Base-by-base conservation (phyloP, 2,113 vertebrate genomes). In the Synchiropus splendidus region DNA sequence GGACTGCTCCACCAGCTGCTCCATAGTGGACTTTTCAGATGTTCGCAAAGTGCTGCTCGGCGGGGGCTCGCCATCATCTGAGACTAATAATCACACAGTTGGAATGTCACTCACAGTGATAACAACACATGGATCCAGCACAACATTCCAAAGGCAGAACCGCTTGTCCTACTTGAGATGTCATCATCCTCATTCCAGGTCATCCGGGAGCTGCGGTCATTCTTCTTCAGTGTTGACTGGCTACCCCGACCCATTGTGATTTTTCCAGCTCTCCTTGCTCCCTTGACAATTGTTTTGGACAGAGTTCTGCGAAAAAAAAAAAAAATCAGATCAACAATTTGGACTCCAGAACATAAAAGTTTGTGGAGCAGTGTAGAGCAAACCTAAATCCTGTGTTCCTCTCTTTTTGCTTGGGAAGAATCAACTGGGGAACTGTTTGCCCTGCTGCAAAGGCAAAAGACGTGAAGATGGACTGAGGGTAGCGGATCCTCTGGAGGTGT, bases 301-400 rank as follows among this genome's bases (percentile, higher is more conserved):
- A 98, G 84, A 0, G 91, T 95, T 62, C 95, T 99, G 48, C 0
- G 31, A 18, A 36, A 44, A 52, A 31, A 2, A 42, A 44, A 4
- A 8, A 5, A 27, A 27, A 5, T 27, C n/a, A n/a, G n/a, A n/a
- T n/a, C n/a, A n/a, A 40, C 43, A 2, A 39, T 39, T 44, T 31
- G 27, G 8, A 6, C 17, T 31, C 31, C 6, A 32, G 32, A 17
- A 34, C 4, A 1, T 10, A 6, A 43, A 27, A 10, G 6, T 12
- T 13, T 41, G 14, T 31, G 30, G 4, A 27, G 8, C 8, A 6
- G 31, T 39, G 18, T 36, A 36, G 18, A 14, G 74, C 78, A 79
- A 78, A 97, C 94, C 92, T 90, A 67, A 98, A 91, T n/a, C 93
- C 94, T 4, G 91, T 96, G 69, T 95, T 97, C 60, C 91, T 92